Evolutionary conservation across 1,140 invertebrate species (phyloP).

Genomic region (Trissolcus basalis): DNA sequence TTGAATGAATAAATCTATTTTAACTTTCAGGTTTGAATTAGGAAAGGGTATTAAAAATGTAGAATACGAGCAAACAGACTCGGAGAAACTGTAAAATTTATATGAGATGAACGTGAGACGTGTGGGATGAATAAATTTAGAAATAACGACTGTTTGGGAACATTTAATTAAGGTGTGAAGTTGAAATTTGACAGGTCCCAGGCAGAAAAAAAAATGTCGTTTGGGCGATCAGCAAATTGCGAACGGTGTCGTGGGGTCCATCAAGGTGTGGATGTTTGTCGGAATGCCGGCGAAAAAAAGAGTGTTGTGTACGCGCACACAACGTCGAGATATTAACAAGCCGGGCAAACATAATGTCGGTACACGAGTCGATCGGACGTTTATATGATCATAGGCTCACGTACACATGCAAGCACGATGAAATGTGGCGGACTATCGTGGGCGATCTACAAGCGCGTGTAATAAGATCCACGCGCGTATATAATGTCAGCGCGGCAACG

Average conservation of each 20-base stretch:
- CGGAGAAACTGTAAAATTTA: no score
- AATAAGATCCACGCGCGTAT: slow-evolving; percentile 62
- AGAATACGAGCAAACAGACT: no score
- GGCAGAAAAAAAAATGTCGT: neutral
- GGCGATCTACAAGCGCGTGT: slow-evolving; percentile 61
- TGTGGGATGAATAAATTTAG: no score
- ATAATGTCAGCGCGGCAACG: slow-evolving; percentile 53
- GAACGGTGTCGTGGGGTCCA: slow-evolving; percentile 7
- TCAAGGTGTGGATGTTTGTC: slow-evolving; percentile 24
- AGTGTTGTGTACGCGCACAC: slow-evolving; percentile 3
- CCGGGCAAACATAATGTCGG: slow-evolving; percentile 22
- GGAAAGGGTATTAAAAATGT: no score
- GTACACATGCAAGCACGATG: slow-evolving; percentile 20
- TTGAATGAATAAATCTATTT: no score
- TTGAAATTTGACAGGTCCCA: no score
- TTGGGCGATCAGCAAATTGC: neutral
- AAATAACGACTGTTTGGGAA: no score
- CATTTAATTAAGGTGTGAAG: no score
- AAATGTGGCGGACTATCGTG: slow-evolving; percentile 53
- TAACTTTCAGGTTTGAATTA: no score
- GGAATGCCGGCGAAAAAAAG: slow-evolving; percentile 11
- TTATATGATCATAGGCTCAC: slow-evolving; percentile 44
- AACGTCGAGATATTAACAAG: slow-evolving; percentile 29
- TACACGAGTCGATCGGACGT: slow-evolving; percentile 38
- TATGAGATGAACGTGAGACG: no score